phyloP scores from a whole-genome alignment of 1,140 invertebrate species.

The Macrobrachium rosenbergii region DNA sequence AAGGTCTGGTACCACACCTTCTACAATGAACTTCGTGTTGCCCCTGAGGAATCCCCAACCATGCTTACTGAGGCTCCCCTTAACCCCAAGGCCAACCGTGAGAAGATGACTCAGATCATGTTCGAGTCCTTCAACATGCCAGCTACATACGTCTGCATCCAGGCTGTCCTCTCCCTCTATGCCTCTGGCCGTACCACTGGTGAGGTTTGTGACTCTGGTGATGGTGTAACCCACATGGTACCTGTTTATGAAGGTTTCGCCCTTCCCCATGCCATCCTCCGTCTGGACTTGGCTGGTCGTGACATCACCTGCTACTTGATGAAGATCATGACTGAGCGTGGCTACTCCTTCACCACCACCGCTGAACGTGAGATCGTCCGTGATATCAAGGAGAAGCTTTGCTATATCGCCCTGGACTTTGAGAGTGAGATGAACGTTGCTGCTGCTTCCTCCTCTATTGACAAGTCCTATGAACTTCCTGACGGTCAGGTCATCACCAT shows the following conservation, averaged over 20 bases:
- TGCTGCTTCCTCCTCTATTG: too few species aligned
- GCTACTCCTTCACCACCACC: constrained; percentile 68
- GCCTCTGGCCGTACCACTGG: too few species aligned
- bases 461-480: constrained; percentile 83
- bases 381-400: constrained; percentile 85
- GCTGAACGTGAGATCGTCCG: constrained; percentile 75
- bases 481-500: constrained; percentile 96
- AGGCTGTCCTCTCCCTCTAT: too few species aligned
- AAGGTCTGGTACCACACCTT: constrained; percentile 97
- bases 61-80: constrained; percentile 92
- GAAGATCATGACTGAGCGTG: constrained; percentile 73
- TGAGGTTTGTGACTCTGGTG: too few species aligned
- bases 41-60: constrained; percentile 93
- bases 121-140: constrained; percentile 73
- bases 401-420: constrained; percentile 57
- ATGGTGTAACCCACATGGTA: too few species aligned
- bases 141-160: background rate
- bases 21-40: constrained; percentile 94
- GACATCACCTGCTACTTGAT: too few species aligned
- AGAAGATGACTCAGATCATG: constrained; percentile 80
- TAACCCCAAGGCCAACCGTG: constrained; percentile 89
- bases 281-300: too few species aligned
- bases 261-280: too few species aligned
- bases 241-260: too few species aligned
- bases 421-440: background rate